Base-by-base conservation (phyloP, 2,113 vertebrate genomes). In the Hystrix brachyura region DNA sequence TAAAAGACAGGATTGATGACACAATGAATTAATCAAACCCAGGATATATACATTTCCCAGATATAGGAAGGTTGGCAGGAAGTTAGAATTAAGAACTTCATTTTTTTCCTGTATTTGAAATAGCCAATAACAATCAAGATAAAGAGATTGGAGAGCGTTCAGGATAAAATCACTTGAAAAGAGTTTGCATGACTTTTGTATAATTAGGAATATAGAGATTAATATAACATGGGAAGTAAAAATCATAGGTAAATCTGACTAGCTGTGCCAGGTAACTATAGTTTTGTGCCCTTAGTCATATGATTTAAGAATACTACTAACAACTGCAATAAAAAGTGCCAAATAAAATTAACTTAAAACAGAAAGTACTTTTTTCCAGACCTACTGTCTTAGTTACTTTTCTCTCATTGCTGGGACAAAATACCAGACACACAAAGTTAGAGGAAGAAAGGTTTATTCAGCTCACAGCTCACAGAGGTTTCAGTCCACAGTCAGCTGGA, bases 1-100 rank as follows among this genome's bases (percentile, higher is more conserved):
- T 90, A 91, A 97, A 96, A 96, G 55, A 87, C 46, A 96, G 48
- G 82, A 93, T 64, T 59, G 94, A 96, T 94, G 96, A 97, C 8
- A 82, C 8, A 94, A n/a, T 85, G 78, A 51, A 94, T 94, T 97
- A 92, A 96, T 95, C 76, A 67, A 17, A 87, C 62, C 48, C 21
- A 64, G 3, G 1, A 90, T 64, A 76, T 21, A 82, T 97, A 96
- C 15, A 92, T 92, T 94, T 96, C 17, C 51, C 48, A 71, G 78
- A 96, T 95, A 69, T 51, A 89, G 90, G 62, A 74, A 92, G 21
- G n/a, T 62, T 97, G 83, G 94, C 71, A 90, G 90, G 90, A 98
- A 97, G 34, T 27, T 84, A 46, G 5, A 87, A 91, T 90, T 92
- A 48, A 64, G 48, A 95, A 92, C 5, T 71, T 67, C 38, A 81